Base-by-base conservation (phyloP, 1,140 invertebrate species). In the Elysia chlorotica region DNA sequence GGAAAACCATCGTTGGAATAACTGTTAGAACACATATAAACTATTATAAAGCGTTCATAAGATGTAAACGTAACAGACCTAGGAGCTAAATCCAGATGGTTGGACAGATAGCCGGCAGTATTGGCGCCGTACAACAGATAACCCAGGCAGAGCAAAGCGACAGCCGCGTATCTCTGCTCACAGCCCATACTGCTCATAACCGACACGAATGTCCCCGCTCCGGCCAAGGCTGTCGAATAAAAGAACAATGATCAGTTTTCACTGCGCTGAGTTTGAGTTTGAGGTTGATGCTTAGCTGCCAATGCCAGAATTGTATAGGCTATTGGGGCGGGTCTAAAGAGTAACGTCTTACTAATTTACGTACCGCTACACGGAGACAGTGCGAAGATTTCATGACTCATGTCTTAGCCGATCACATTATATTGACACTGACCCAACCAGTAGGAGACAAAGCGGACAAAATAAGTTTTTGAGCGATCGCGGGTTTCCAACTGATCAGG, bases 21-120 rank as follows among this genome's bases (percentile, higher is more conserved):
- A n/a, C n/a, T n/a, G n/a, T n/a, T n/a, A n/a, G n/a, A n/a, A n/a
- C n/a, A n/a, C n/a, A n/a, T n/a, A n/a, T n/a, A n/a, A n/a, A n/a
- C n/a, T n/a, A n/a, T n/a, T n/a, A n/a, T n/a, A n/a, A n/a, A n/a
- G n/a, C n/a, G n/a, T n/a, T n/a, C n/a, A n/a, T n/a, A n/a, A n/a
- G n/a, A n/a, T n/a, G n/a, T n/a, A n/a, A n/a, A n/a, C n/a, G n/a
- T n/a, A n/a, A n/a, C n/a, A n/a, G n/a, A n/a, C n/a, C n/a, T 79
- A 28, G 78, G 76, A 14, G 94, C 94, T 74, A 95, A 92, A 83
- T 95, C 94, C 79, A 95, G 85, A 81, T 94, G 93, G 87, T 95
- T 95, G 2, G 94, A 92, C 80, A 92, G 92, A 82, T 77, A 95
- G 63, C 93, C 94, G 10, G 93, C 66, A 37, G 48, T 23, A 28